phyloP scores from a whole-genome alignment of 2,888 invertebrate genomes.

The Altica lythri region DNA sequence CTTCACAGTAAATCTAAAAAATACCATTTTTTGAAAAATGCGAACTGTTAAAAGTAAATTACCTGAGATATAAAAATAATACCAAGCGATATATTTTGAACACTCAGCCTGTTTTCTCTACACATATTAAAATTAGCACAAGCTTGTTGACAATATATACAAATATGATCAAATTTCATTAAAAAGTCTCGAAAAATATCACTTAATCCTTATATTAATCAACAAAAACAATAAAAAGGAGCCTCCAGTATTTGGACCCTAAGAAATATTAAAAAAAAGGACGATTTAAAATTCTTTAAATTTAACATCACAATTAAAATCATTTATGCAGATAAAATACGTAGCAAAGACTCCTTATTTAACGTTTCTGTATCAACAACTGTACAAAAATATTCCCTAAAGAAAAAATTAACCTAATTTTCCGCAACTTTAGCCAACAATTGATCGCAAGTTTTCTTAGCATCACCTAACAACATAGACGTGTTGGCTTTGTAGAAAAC shows the following conservation, averaged over 20 bases:
- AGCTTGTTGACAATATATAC: conserved; percentile 3
- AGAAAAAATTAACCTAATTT: conserved; percentile 34
- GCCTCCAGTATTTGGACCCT: not conserved
- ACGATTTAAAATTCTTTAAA: not conserved
- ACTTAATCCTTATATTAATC: conserved; percentile 9
- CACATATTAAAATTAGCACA: conserved; percentile 14
- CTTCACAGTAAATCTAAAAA: too few species aligned
- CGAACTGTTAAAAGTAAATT: conserved; percentile 16
- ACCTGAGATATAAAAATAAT: conserved; percentile 29
- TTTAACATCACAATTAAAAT: too few species aligned
- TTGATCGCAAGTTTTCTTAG: conserved; percentile 88
- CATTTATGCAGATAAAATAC: too few species aligned
- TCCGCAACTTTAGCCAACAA: conserved; percentile 68
- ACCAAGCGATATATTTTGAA: conserved; percentile 22
- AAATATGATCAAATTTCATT: conserved; percentile 1
- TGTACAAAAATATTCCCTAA: conserved; percentile 23
- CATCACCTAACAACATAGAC: conserved; percentile 85
- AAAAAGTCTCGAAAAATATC: conserved; percentile 20
- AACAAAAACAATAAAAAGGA: conserved; percentile 1
- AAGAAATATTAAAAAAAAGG: not conserved
- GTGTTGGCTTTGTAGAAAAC: conserved; percentile 91
- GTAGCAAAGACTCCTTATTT: not conserved
- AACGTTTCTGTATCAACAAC: conserved; percentile 1
- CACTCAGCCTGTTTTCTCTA: conserved; percentile 44
- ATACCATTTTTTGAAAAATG: too few species aligned